Percentiles rank a stretch among this genome's conserved stretches.
These are phyloP conservation scores for Rotaria socialis DNA, from an alignment of 2,888 invertebrate genomes.

Conservation along the genomic window DNA sequence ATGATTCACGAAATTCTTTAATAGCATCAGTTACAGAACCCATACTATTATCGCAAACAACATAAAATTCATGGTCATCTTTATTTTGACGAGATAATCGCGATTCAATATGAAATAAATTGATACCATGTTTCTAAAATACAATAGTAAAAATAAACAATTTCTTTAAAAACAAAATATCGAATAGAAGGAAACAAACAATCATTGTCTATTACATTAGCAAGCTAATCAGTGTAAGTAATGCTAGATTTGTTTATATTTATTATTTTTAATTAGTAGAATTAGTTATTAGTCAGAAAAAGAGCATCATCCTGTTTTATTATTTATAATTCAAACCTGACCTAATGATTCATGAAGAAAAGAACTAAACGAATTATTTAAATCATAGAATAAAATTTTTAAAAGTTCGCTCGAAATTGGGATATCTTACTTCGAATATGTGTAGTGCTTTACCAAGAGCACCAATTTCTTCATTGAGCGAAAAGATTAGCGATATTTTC, in stretches of 20 bases:
- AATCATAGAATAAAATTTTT: too few species aligned
- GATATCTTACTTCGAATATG: slow-evolving; percentile 71
- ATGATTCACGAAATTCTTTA: slow-evolving; percentile 69
- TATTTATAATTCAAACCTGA: neutral
- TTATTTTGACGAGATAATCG: slow-evolving; percentile 74
- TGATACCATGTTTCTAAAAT: slow-evolving; percentile 65
- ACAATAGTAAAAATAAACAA: too few species aligned
- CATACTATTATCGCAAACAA: slow-evolving; percentile 73
- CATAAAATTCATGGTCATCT: slow-evolving; percentile 83
- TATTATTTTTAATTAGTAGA: too few species aligned
- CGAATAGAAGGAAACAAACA: too few species aligned
- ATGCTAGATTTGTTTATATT: too few species aligned
- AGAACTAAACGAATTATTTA: neutral
- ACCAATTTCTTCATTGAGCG: slow-evolving; percentile 79
- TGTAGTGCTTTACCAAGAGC: slow-evolving; percentile 79
- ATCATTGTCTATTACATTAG: too few species aligned
- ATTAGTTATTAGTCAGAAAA: neutral
- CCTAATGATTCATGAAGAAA: neutral
- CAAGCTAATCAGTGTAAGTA: too few species aligned
- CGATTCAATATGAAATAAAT: slow-evolving; percentile 88
- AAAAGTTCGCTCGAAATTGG: too few species aligned
- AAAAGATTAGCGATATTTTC: slow-evolving; percentile 72
- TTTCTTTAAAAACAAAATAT: too few species aligned
- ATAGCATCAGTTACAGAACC: slow-evolving; percentile 71
- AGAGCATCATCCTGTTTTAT: neutral